A percentile compares a stretch with the other conserved stretches of the same genome.
Evolutionary conservation across 2,797 vertebrate genomes (phyloP).

Genomic region (Florisuga fusca): DNA sequence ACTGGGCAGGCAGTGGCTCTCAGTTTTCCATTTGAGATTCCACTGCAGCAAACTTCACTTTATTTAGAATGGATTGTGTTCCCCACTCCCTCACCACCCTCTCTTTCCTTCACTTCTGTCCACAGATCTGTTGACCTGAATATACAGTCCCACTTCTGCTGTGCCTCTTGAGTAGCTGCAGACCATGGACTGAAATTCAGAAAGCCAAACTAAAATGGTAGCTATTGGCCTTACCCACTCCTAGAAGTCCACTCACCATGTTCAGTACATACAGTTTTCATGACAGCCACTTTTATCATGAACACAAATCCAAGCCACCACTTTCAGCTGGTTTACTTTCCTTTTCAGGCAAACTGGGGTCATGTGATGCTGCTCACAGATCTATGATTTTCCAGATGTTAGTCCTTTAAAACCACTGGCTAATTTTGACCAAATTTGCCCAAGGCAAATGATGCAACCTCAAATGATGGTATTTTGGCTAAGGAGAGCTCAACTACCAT

Average conservation of each 20-base stretch:
- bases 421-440: neutral
- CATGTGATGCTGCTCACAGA: neutral
- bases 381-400: neutral
- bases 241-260: neutral
- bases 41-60: neutral
- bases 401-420: neutral
- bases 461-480: neutral
- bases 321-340: neutral
- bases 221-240: neutral
- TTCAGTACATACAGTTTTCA: neutral
- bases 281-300: rapidly evolving
- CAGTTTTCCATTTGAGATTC: neutral
- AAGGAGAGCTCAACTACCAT: neutral
- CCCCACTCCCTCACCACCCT: neutral
- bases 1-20: neutral
- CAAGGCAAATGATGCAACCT: neutral
- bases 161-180: neutral
- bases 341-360: neutral
- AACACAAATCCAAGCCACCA: neutral
- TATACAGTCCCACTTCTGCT: neutral
- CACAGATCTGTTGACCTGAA: rapidly evolving
- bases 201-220: neutral
- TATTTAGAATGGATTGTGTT: neutral
- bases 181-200: neutral
- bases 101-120: neutral